These are phyloP conservation scores for Aphelenchoides fujianensis DNA, from an alignment of 1,140 invertebrate species.

Conservation along the genomic window DNA sequence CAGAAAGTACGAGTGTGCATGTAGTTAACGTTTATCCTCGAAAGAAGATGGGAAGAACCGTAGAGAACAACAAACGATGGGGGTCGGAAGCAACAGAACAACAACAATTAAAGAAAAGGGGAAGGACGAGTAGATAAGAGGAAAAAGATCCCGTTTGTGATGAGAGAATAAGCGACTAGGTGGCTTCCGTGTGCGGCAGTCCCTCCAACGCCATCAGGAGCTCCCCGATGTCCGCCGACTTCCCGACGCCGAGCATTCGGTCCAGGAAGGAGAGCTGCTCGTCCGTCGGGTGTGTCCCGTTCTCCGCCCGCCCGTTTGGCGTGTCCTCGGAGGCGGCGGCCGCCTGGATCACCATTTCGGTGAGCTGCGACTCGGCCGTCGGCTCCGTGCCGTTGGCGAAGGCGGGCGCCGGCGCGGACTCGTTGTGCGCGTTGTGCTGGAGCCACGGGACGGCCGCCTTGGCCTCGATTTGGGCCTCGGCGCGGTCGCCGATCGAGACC, in stretches of 20 bases:
- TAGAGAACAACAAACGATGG: too few species aligned
- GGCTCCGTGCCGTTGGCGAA: background rate
- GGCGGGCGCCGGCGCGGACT: background rate
- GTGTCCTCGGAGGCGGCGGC: background rate
- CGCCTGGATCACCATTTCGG: background rate
- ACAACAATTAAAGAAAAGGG: too few species aligned
- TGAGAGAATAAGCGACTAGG: too few species aligned
- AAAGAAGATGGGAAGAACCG: too few species aligned
- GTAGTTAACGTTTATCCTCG: too few species aligned
- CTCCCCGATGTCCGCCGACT: background rate
- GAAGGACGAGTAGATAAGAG: too few species aligned
- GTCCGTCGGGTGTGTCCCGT: background rate
- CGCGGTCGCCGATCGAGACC: slow-evolving; percentile 42
- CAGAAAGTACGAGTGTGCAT: too few species aligned
- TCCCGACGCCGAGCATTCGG: background rate
- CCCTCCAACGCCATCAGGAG: background rate
- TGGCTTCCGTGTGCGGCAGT: too few species aligned
- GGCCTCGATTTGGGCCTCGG: slow-evolving; percentile 22
- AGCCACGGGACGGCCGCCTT: slow-evolving; percentile 49
- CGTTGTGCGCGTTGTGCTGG: slow-evolving; percentile 24
- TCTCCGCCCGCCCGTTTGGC: background rate
- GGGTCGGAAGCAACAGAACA: too few species aligned
- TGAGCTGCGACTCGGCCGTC: background rate
- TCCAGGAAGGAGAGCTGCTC: background rate
- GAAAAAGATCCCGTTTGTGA: too few species aligned